Base-by-base conservation (phyloP, 2,797 vertebrate species). In the Ibycter americanus region DNA sequence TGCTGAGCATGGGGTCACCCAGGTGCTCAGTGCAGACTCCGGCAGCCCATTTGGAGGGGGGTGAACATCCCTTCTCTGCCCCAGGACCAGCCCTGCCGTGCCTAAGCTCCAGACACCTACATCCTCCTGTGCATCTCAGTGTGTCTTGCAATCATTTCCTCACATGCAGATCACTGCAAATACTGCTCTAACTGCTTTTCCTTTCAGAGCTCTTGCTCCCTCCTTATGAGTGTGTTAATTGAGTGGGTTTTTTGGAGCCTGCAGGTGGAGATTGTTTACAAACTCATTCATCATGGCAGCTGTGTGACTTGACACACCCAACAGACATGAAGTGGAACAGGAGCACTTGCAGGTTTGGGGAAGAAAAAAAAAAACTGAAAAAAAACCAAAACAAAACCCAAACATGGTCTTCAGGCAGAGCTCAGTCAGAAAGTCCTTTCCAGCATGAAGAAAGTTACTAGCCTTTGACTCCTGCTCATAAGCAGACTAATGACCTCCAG, bases 91-190 rank as follows among this genome's bases (percentile, higher is more conserved):
- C 10, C 15, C 12, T 4, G 4, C 36, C 0, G 0, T 46, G 15
- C 68, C 22, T 44, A 40, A 71, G 20, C 15, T 74, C 26, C 58
- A 49, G 32, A 46, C 21, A 72, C 29, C 11, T 12, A 20, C 46
- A 47, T 34, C 26, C 10, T 90, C 23, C 15, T 27, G 13, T 31
- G 16, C 38, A 23, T 25, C 36, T 65, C 31, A 8, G 2, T 11
- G 46, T 62, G 46, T 27, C 66, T 81, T 46, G 32, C 36, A 54
- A 27, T 15, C 1, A 0, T 10, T 12, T 46, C 27, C 65, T 62
- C 16, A 17, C 23, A 38, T 5, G 0, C 1, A 5, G 15, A 15
- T 20, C 61, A 7, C 15, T 9, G 7, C 0, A 0, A 54, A 12
- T 8, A 38, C 40, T 89, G 79, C 54, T 83, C 56, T 51, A 56